Evolutionary conservation across 1,140 invertebrate genomes (phyloP), one percentile per base, ranked within the genome.

Genomic region (Aphelenchoides fujianensis): DNA sequence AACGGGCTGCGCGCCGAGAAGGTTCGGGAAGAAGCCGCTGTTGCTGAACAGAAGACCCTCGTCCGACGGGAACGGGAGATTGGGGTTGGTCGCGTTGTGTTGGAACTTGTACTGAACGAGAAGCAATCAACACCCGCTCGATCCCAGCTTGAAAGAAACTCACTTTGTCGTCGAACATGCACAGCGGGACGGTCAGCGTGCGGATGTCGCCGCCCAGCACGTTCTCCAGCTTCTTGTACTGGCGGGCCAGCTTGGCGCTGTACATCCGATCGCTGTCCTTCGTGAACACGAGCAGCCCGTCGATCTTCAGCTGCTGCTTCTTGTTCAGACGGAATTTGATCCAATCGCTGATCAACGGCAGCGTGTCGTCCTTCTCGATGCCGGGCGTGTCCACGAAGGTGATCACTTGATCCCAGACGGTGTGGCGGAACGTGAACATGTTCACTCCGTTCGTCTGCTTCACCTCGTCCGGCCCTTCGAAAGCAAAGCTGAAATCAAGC

Each of bases 321-420:
- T 37, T 34, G 31, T 16, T 66, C 3, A 66, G 31, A 2, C 63
- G 63, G 31, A 36, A 37, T 12, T 66, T 66, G 0, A 66, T 37
- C 63, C 63, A 66, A 12, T 66, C 36, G 16, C 63, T 12, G 16
- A 66, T 32, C 34, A 35, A 12, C 12, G 12, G 27, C 63, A 37
- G 32, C 37, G 63, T 66, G 30, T 34, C 12, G 37, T 66, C 63
- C 27, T 36, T 36, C 36, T 66, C 63, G 31, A 66, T 66, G 12
- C 63, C 73, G 12, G 73, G 73, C 2, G 73, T 74, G 37, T 74
- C 73, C 31, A 74, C 54, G 62, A 74, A 34, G 9, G 73, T 74
- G 34, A 74, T 48, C 19, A 34, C 53, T 35, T 68, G 72, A 12
- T 66, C 35, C 9, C 28, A 70, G 32, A 75, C 62, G 0, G 73